A percentile compares a stretch with the other conserved stretches of the same genome.
These are phyloP conservation scores for Camptogramma bilineatum DNA, from an alignment of 2,888 invertebrate species.

Conservation along the genomic window DNA sequence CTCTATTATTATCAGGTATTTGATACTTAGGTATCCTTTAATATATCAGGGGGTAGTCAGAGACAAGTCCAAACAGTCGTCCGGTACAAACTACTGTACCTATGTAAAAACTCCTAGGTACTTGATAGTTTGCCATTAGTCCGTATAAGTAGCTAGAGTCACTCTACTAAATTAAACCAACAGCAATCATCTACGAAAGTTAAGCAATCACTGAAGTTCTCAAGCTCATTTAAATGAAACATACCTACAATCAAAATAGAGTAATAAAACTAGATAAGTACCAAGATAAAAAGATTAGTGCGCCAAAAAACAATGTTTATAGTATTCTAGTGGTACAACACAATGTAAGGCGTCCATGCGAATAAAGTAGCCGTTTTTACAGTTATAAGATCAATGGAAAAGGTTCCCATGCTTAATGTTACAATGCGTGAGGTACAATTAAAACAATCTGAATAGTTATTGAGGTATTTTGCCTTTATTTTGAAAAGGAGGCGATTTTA, in stretches of 20 bases:
- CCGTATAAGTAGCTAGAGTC: no score
- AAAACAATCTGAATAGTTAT: constrained; percentile 75
- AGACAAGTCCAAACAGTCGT: no score
- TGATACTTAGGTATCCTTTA: no score
- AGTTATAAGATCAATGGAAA: constrained; percentile 17
- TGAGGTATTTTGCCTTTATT: constrained; percentile 84
- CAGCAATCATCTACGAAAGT: neutral
- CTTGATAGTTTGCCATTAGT: no score
- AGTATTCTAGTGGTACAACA: neutral
- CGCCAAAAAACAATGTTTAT: neutral
- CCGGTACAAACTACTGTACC: no score
- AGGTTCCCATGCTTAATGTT: constrained; percentile 17
- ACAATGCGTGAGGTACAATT: constrained; percentile 52
- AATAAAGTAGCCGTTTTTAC: constrained; percentile 15
- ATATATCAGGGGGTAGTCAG: no score
- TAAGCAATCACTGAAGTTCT: neutral
- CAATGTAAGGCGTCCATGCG: constrained; percentile 12
- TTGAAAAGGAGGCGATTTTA: constrained; percentile 82
- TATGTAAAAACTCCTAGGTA: no score
- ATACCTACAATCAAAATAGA: neutral
- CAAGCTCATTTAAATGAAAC: neutral
- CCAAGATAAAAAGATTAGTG: neutral
- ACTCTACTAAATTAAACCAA: neutral
- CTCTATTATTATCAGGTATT: no score
- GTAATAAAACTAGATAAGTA: neutral